A percentile compares a stretch with the other conserved stretches of the same genome.
phyloP scores from a whole-genome alignment of 2,888 invertebrate genomes.

The Lasioglossum malachurum region DNA sequence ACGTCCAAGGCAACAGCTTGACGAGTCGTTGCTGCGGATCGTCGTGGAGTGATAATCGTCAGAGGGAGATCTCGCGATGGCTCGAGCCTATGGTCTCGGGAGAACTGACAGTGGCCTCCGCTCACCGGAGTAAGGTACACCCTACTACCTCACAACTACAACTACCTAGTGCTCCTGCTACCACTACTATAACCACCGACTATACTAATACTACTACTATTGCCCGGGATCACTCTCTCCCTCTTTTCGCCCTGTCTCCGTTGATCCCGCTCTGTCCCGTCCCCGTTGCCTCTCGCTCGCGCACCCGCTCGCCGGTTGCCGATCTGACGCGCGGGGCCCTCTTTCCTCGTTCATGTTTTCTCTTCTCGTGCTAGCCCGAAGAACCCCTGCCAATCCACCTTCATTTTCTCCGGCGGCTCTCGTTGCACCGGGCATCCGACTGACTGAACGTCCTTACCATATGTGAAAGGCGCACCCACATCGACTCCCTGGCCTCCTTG shows the following conservation, averaged over 20 bases:
- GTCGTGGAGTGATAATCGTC: constrained; percentile 60
- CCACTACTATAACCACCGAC: constrained; percentile 63
- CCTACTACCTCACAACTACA: constrained; percentile 76
- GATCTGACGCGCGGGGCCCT: constrained; percentile 32
- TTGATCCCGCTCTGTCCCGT: constrained; percentile 9
- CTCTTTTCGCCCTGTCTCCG: constrained; percentile 52
- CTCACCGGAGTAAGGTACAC: constrained; percentile 80
- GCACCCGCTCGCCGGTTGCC: constrained; percentile 20
- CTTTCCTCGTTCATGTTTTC: constrained; percentile 49
- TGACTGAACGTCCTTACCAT: constrained; percentile 68
- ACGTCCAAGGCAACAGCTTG: constrained; percentile 55
- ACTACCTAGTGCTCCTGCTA: constrained; percentile 68
- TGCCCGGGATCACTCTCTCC: constrained; percentile 65
- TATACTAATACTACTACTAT: constrained; percentile 63
- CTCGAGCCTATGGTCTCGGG: constrained; percentile 79
- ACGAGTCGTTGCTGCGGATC: constrained; percentile 58
- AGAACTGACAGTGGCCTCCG: constrained; percentile 81
- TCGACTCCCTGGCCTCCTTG: constrained; percentile 50
- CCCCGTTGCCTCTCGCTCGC: constrained; percentile 1
- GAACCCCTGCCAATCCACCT: constrained; percentile 68
- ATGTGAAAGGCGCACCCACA: constrained; percentile 73
- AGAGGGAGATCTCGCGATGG: constrained; percentile 76
- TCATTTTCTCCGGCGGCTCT: constrained; percentile 67
- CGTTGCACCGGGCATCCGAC: constrained; percentile 53
- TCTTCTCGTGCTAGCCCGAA: constrained; percentile 42